phyloP scores from a whole-genome alignment of 1,140 invertebrate genomes.

The Psix sp. region DNA sequence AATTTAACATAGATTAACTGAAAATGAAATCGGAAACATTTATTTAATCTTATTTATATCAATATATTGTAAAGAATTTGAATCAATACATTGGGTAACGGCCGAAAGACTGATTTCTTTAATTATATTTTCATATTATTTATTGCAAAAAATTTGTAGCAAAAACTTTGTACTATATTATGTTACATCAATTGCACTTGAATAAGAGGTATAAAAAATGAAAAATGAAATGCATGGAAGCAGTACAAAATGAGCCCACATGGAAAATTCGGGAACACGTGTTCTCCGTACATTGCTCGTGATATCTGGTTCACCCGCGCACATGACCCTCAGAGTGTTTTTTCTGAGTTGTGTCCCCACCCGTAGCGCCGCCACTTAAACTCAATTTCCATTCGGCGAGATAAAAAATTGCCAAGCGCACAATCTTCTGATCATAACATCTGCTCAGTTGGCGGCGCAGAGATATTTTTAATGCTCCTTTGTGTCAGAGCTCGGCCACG shows the following conservation, averaged over 20 bases:
- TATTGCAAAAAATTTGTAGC: too few relatives aligned
- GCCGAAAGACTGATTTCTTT: too few relatives aligned
- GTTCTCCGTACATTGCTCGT: constrained; percentile 8
- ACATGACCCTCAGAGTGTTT: constrained; percentile 30
- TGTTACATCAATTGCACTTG: too few relatives aligned
- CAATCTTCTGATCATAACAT: constrained; percentile 41
- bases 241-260: constrained; percentile 1
- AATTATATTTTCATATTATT: too few relatives aligned
- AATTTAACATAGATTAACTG: too few relatives aligned
- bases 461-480: constrained; percentile 53
- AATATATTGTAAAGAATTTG: too few relatives aligned
- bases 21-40: too few relatives aligned
- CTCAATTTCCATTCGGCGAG: constrained; percentile 40
- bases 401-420: constrained; percentile 49
- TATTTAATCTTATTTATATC: too few relatives aligned
- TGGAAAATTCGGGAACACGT: constrained; percentile 38
- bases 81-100: too few relatives aligned
- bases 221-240: constrained; percentile 9
- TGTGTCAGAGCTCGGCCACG: constrained; percentile 21
- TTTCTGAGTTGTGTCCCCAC: background rate
- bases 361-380: constrained; percentile 38
- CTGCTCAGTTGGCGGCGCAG: constrained; percentile 25
- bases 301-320: constrained; percentile 23
- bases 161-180: too few relatives aligned
- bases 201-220: too few relatives aligned